These are phyloP conservation scores for Drosophila simulans DNA, from an alignment of 1,140 invertebrate genomes.

Conservation along the genomic window DNA sequence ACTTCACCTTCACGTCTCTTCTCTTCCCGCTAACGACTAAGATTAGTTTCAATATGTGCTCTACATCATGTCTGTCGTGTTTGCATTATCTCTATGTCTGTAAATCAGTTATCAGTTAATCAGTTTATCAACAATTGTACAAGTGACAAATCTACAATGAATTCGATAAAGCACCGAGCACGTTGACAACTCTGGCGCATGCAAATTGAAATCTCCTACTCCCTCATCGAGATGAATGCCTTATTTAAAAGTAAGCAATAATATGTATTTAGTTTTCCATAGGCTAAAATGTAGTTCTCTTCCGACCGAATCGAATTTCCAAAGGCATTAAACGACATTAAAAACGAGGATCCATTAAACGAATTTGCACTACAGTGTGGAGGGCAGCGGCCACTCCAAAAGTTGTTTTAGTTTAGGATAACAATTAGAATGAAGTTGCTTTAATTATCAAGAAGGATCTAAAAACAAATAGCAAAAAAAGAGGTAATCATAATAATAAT, in stretches of 20 bases:
- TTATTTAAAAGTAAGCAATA: constrained; percentile 42
- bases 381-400: constrained; percentile 29
- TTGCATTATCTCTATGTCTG: constrained; percentile 29
- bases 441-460: constrained; percentile 28
- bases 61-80: constrained; percentile 57
- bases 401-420: constrained; percentile 4
- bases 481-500: neutral
- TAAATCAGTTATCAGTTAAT: constrained; percentile 39
- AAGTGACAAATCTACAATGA: constrained; percentile 70
- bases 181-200: constrained; percentile 38
- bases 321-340: constrained; percentile 4
- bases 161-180: constrained; percentile 58
- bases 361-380: constrained; percentile 47
- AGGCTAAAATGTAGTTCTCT: constrained; percentile 16
- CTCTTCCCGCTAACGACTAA: constrained; percentile 33
- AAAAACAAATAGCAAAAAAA: constrained; percentile 28
- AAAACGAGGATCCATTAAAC: constrained; percentile 31
- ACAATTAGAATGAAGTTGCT: constrained; percentile 24
- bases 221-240: constrained; percentile 5
- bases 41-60: constrained; percentile 52
- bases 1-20: neutral
- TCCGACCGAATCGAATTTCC: neutral
- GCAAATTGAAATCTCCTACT: constrained; percentile 18
- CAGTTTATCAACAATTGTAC: constrained; percentile 71
- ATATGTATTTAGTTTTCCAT: constrained; percentile 24